These are phyloP conservation scores for Drosophila erecta DNA, from an alignment of 1,140 invertebrate species.

Conservation along the genomic window DNA sequence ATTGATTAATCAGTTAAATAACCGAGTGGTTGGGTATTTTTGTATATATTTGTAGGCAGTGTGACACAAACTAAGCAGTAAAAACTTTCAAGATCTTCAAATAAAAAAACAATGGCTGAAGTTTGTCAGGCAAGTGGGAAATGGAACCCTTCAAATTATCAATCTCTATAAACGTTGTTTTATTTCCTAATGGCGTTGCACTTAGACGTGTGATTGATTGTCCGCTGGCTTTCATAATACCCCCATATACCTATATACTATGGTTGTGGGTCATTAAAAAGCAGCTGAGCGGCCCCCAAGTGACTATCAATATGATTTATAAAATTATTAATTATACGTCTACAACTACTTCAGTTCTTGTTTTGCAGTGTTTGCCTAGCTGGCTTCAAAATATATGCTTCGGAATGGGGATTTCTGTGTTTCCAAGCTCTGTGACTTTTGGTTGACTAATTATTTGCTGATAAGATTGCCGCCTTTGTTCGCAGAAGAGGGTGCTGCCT, in stretches of 20 bases:
- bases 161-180: slow-evolving; percentile 59
- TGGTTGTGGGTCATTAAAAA: slow-evolving; percentile 31
- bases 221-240: slow-evolving; percentile 33
- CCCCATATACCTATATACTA: background rate
- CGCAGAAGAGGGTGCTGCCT: slow-evolving; percentile 22
- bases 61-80: too few relatives aligned
- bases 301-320: slow-evolving; percentile 61
- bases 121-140: slow-evolving; percentile 7
- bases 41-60: background rate
- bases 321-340: slow-evolving; percentile 36
- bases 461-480: slow-evolving; percentile 54
- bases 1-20: background rate
- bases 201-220: slow-evolving; percentile 65
- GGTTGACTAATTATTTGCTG: slow-evolving; percentile 24
- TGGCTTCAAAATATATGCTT: slow-evolving; percentile 16
- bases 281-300: slow-evolving; percentile 22
- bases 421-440: background rate
- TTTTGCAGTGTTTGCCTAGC: slow-evolving; percentile 12
- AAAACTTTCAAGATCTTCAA: background rate
- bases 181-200: slow-evolving; percentile 50
- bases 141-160: slow-evolving; percentile 37
- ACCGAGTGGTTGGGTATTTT: background rate
- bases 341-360: slow-evolving; percentile 13
- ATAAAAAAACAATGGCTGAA: background rate
- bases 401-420: slow-evolving; percentile 5